Base-by-base conservation (phyloP, 2,888 invertebrate species). In the Mechanitis mazaeus region DNA sequence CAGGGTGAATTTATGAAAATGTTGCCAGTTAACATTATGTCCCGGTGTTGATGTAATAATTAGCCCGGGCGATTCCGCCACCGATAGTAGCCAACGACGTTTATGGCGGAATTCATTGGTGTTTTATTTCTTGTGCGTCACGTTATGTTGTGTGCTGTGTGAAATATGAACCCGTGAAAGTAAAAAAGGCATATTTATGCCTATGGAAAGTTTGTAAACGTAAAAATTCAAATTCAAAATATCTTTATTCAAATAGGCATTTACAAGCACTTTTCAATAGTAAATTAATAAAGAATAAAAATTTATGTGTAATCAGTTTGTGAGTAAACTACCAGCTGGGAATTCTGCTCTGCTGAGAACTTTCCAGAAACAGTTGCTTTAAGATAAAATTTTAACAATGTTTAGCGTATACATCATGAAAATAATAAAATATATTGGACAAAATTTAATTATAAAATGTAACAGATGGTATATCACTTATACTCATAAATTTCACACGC, bases 51-150 rank as follows among this genome's bases (percentile, higher is more conserved):
- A 79, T 75, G 81, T 76, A 78, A 77, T 81, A 80, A 81, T 81
- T 80, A 81, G 74, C 72, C 68, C 73, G 72, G 73, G 68, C 75
- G 76, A 79, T 80, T 76, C 77, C 69, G 74, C 73, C 71, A 74
- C 72, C 72, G 78, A 77, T 80, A 76, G 73, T 75, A 74, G 74
- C 58, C 47, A 50, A 47, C 45, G 54, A 56, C 28, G 50, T 54
- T 56, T 63, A 56, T 59, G 56, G 31, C 35, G 31, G 45, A 42
- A 61, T 33, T 20, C 12, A 54, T 54, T 54, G 50, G 45, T 50
- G 53, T 38, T 56, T 56, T 50, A 50, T 56, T 59, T 60, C 45
- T 45, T 33, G 56, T 45, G 54, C 35, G 33, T 35, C 47, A 47
- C 47, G 33, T n/a, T 42, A 50, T 50, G 11, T 6, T 31, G 6